These are phyloP conservation scores for Lepus oiostolus DNA, from an alignment of 2,797 vertebrate genomes.

Conservation along the genomic window DNA sequence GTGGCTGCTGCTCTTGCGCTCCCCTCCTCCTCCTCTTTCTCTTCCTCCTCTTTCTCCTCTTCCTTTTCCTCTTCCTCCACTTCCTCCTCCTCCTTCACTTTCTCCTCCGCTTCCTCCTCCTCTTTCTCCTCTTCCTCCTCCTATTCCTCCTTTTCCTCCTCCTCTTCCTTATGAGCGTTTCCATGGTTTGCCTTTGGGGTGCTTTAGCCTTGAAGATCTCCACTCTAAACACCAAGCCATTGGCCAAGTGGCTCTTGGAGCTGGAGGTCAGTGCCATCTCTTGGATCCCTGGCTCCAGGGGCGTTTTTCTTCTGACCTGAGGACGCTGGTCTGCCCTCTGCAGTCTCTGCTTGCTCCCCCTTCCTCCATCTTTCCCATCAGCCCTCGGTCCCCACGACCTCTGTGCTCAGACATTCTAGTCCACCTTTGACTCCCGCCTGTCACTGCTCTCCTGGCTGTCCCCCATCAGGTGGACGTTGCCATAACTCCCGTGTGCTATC, in stretches of 20 bases:
- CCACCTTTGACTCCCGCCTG: constrained; percentile 74
- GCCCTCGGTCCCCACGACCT: background rate
- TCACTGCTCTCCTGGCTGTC: constrained; percentile 78
- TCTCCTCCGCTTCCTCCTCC: too few species aligned
- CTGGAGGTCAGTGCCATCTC: background rate
- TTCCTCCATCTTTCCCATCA: background rate
- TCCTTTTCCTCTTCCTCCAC: too few species aligned
- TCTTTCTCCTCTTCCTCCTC: background rate
- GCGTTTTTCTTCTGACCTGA: background rate
- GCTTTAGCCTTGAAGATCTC: background rate
- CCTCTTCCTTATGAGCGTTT: background rate
- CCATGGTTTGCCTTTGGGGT: background rate
- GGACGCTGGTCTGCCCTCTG: background rate
- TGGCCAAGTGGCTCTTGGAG: background rate
- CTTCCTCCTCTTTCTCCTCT: accelerated
- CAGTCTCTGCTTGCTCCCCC: background rate
- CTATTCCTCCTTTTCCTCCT: background rate
- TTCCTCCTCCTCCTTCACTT: too few species aligned
- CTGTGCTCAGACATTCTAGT: background rate
- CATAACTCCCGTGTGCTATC: constrained; percentile 83
- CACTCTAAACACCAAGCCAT: background rate
- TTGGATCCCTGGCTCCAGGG: background rate
- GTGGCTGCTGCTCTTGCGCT: background rate
- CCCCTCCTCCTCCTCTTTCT: background rate
- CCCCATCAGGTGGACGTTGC: constrained; percentile 81